Base-by-base conservation (phyloP, 2,888 invertebrate species). In the Polyommatus iphigenia region DNA sequence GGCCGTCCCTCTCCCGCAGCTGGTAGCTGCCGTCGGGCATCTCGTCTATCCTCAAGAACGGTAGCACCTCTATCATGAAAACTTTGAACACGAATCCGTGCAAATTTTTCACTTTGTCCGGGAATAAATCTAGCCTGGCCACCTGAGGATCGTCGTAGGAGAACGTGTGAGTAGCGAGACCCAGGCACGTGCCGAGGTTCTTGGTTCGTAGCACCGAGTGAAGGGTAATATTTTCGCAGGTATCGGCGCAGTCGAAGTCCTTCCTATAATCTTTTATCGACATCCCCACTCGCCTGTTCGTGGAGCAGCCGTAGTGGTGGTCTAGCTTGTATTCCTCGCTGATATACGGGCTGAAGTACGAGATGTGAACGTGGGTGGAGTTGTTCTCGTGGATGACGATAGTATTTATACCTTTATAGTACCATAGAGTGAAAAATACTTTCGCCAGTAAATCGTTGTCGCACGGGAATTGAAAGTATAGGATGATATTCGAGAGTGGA, bases 381-480 rank as follows among this genome's bases (percentile, higher is more conserved):
- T 88, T 87, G 78, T 89, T 81, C 59, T 87, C 86, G 75, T 89
- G 88, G 32, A 90, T 80, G 41, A 92, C 83, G 4, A 90, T 81
- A 2, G 83, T 85, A 78, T 92, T 90, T 46, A 86, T 82, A 7
- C 85, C 86, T 83, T 84, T 89, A 78, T 88, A 86, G 80, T 87
- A 91, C 91, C 92, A 91, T 54, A 90, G 83, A 46, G 84, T 86
- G 76, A 86, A 92, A 79, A 90, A 91, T 79, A 91, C 82, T 82
- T 85, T 88, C 4, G 90, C 87, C 15, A 88, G 79, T 3, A 81
- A 80, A 71, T 82, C 79, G 50, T 80, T 82, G 13, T 85, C 79
- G 36, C 81, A 81, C 24, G 80, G 41, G 29, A 81, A 81, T n/a
- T 88, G 87, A 76, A 87, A 88, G 79, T 89, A 87, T 8, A 92